Conservation (phyloP, 2,113 vertebrate genomes). For the Raja brachyura region DNA sequence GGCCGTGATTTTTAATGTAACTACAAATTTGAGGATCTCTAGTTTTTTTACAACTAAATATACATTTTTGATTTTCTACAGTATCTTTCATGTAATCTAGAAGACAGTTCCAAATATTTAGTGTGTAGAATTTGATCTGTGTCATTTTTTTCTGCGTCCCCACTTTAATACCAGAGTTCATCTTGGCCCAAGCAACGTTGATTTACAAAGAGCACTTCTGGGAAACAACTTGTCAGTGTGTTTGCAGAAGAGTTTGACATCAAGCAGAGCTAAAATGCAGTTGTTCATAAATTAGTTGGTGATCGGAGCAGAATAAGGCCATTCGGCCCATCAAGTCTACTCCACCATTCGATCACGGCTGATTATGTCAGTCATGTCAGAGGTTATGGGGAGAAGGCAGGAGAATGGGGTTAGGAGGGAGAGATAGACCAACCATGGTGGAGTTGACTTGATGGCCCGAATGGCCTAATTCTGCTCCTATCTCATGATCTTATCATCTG, state of each 20-base stretch:
- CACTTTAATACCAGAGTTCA: neutral
- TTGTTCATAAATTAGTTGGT: no score
- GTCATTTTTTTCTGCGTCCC: neutral
- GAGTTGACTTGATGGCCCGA: no score
- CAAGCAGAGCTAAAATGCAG: neutral
- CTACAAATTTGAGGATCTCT: neutral
- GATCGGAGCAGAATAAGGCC: no score
- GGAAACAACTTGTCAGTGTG: neutral
- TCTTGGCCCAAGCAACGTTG: neutral
- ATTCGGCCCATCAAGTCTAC: no score
- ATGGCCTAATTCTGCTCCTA: no score
- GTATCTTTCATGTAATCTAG: neutral
- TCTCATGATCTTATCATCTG: no score
- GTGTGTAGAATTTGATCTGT: neutral
- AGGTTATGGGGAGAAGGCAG: no score
- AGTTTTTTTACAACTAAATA: neutral
- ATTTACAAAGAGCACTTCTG: neutral
- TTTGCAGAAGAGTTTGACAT: neutral
- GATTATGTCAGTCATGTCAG: no score
- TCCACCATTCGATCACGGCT: no score
- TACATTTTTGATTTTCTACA: neutral
- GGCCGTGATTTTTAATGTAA: neutral
- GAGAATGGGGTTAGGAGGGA: no score
- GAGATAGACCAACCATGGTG: no score
- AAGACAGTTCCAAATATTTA: conserved; percentile 5